Evolutionary conservation across 2,888 invertebrate species (phyloP), one percentile per base, ranked within the genome.

Genomic region (Drosophila cyrtoloma): DNA sequence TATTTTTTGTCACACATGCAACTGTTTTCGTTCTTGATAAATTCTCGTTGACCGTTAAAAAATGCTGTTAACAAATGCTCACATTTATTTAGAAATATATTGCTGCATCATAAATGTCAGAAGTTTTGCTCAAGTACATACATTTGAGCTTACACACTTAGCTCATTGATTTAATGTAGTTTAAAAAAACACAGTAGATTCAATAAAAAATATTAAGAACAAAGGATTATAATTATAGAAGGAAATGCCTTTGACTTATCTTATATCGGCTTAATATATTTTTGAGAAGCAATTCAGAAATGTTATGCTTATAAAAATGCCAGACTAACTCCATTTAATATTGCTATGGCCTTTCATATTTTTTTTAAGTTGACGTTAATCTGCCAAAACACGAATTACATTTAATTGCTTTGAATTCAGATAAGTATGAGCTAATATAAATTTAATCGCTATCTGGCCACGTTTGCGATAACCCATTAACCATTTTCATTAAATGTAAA

Each of bases 371-470:
- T 35, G 2, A 3, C 52, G 51, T 35, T 78, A 52, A 77, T 58
- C 74, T 62, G 39, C 14, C 22, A 30, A 30, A 66, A 55, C 26
- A 30, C 9, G 5, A 58, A 77, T 66, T 9, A 22, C 33, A 73
- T 66, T 76, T 50, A 71, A 60, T 66, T 57, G 28, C 19, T 19
- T 12, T 37, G 42, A 52, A 72, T 77, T 55, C 28, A 70, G 68
- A 67, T 73, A 57, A 61, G 26, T 47, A 66, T 5, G 10, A n/a
- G 50, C 50, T 71, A 79, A 79, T 77, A 65, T 61, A 37, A 67
- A 50, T 44, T 53, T 74, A 69, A 81, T 67, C 62, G 63, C 51
- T 52, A 14, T 4, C 37, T 35, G 47, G 26, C 10, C 19, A 53
- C 16, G 47, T n/a, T 47, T 14, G 14, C 37, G 52, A 75, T 74